Conservation (phyloP, 2,113 vertebrate species). For the Paedocypris sp. region DNA sequence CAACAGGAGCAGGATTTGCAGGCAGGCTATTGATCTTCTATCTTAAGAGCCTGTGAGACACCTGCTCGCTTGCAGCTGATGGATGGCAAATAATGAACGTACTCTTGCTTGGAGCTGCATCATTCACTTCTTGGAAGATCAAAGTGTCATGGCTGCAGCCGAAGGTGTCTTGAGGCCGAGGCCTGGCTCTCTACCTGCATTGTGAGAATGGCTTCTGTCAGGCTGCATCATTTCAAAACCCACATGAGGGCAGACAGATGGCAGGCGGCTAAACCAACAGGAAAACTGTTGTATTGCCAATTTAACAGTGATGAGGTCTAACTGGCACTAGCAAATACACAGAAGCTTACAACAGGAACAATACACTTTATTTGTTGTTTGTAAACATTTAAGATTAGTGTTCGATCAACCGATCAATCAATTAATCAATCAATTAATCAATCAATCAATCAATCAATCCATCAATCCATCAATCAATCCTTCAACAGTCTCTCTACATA, state of each 20-base stretch:
- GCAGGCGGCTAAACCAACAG: slow-evolving; percentile 26
- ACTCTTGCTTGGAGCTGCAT: not conserved
- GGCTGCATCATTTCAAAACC: slow-evolving; percentile 48
- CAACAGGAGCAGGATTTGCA: slow-evolving; percentile 37
- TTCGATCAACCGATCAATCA: too few relatives aligned
- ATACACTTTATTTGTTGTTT: not conserved
- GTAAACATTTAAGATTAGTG: not conserved
- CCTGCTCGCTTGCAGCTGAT: slow-evolving; percentile 51
- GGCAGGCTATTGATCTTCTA: slow-evolving; percentile 46
- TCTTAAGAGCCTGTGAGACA: slow-evolving; percentile 40
- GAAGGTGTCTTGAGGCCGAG: slow-evolving; percentile 1
- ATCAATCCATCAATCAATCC: too few relatives aligned
- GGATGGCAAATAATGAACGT: slow-evolving; percentile 43
- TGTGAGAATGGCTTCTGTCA: slow-evolving; percentile 38
- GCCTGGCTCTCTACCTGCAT: slow-evolving; percentile 37
- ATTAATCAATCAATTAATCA: too few relatives aligned
- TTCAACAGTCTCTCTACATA: too few relatives aligned
- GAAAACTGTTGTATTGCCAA: slow-evolving; percentile 30
- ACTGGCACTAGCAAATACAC: not conserved
- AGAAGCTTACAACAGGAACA: not conserved
- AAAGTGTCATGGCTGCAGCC: slow-evolving; percentile 29
- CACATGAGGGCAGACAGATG: slow-evolving; percentile 47
- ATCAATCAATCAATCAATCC: too few relatives aligned
- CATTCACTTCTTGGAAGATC: slow-evolving; percentile 24
- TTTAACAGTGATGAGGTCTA: slow-evolving; percentile 2